Conservation (phyloP, 2,113 vertebrate species). For the Cavia porcellus region DNA sequence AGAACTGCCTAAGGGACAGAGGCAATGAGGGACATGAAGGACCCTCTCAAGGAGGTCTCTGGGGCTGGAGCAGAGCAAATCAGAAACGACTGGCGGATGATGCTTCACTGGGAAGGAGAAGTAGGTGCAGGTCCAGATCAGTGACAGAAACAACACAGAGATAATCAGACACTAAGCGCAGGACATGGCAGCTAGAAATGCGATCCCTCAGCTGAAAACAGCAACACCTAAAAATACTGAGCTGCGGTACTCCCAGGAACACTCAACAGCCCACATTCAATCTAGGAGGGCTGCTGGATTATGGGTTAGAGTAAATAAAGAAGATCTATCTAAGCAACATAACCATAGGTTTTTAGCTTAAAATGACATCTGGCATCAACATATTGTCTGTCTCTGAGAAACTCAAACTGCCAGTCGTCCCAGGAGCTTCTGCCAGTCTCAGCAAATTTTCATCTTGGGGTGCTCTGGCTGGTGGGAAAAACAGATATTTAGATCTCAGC, state of each 20-base stretch:
- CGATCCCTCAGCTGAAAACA: neutral
- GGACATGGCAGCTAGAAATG: neutral
- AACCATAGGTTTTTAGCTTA: slow-evolving; percentile 71
- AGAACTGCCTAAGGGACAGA: neutral
- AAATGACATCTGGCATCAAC: slow-evolving; percentile 71
- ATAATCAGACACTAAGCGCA: neutral
- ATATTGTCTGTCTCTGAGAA: slow-evolving; percentile 66
- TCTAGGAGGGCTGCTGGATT: slow-evolving; percentile 56
- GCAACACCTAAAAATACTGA: slow-evolving; percentile 47
- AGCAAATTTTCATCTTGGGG: neutral
- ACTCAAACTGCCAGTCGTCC: slow-evolving; percentile 47
- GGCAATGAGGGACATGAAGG: fast-evolving
- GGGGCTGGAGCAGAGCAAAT: neutral
- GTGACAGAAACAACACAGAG: neutral
- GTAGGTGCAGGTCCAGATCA: neutral
- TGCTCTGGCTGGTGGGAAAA: neutral
- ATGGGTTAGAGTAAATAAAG: slow-evolving; percentile 72
- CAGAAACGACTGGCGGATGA: neutral
- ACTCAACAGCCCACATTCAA: slow-evolving; percentile 18
- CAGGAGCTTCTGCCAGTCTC: neutral
- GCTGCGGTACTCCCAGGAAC: neutral
- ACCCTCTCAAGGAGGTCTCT: neutral
- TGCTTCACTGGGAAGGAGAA: neutral
- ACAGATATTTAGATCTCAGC: neutral
- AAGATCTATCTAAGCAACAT: slow-evolving; percentile 42